Evolutionary conservation across 2,113 vertebrate species (phyloP), one percentile per base, ranked within the genome.

Genomic region (Melospiza melodia): DNA sequence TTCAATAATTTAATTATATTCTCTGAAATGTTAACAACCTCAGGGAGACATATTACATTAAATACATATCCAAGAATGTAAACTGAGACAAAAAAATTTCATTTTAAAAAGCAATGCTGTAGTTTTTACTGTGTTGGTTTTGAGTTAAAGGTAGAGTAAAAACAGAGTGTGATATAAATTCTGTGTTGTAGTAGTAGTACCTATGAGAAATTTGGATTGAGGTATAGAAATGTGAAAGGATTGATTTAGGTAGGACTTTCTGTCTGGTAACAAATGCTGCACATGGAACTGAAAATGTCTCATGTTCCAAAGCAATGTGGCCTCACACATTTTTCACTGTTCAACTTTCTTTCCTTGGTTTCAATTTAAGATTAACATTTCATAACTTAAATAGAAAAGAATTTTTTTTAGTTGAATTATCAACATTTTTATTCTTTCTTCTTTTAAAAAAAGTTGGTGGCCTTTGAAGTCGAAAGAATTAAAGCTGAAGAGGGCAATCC

Each of bases 381-480:
- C 7, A 11, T 44, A n/a, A 54, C 27, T 93, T 89, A 73, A 82
- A 82, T 63, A 46, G 35, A 4, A 41, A 80, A 57, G 1, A 31
- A 46, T 41, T 16, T 48, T 16, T 89, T 94, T 44, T 20, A 44
- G 12, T 83, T 95, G n/a, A 91, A 46, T 69, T 46, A 12, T 39
- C 20, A 81, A 83, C 16, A 12, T 87, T 48, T 95, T 82, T 75
- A 63, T 43, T 46, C 25, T 87, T 43, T 92, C 81, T 72, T 72
- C 93, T n/a, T 68, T 89, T 74, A 2, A 28, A 54, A 67, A 54
- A 94, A 99, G 99, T 97, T 99, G 98, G 99, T 99, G 97, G 99
- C 99, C 91, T 99, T 98, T 97, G 98, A 99, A 97, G 98, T 98
- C 1, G 99, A 99, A 91, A 98, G 97, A 97, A 99, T 99, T 96